These are phyloP conservation scores for Nezara viridula DNA, from an alignment of 2,888 invertebrate species.

Conservation along the genomic window DNA sequence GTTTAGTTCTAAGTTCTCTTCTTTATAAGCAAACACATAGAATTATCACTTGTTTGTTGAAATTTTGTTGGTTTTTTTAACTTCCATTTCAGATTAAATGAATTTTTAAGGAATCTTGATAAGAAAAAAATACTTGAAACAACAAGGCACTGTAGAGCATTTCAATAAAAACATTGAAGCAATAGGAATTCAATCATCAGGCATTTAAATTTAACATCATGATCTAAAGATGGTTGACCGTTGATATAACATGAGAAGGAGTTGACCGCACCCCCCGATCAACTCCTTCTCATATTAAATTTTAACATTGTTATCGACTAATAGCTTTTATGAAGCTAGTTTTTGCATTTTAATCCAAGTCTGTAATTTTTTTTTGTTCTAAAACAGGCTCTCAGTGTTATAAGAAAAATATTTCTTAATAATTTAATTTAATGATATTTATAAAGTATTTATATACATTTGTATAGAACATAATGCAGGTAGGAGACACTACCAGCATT, in stretches of 20 bases:
- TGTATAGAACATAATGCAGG: background rate
- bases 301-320: background rate
- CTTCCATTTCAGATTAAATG: background rate
- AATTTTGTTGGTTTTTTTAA: background rate
- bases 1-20: background rate
- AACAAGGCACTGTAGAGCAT: slow-evolving; percentile 9
- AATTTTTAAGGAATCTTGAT: background rate
- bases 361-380: background rate
- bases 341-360: background rate
- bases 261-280: no score
- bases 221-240: no score
- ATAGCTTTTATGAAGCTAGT: background rate
- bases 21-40: background rate
- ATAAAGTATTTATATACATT: slow-evolving; percentile 12
- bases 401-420: slow-evolving; percentile 22
- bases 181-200: background rate
- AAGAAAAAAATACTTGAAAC: background rate
- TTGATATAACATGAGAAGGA: no score
- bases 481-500: background rate
- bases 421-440: background rate
- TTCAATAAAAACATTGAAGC: background rate
- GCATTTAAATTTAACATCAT: background rate
- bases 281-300: no score
- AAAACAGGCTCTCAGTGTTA: background rate
- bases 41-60: background rate